Evolutionary conservation across 2,797 vertebrate species (phyloP), one percentile per base, ranked within the genome.

Genomic region (Pseudomugil gertrudae): DNA sequence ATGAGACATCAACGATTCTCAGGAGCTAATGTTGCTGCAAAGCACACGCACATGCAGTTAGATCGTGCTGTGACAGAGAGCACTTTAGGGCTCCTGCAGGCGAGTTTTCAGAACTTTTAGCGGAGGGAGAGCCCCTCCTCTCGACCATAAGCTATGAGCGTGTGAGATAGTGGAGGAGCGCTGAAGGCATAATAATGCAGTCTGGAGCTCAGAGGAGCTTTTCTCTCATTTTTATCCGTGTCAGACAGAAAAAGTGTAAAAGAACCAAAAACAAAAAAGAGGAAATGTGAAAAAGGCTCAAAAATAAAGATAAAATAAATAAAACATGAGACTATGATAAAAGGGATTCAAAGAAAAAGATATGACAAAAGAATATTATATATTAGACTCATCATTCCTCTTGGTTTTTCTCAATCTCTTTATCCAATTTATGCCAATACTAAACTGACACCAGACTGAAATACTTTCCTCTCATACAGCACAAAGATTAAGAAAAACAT

Each of bases 31-130:
- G 65, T 0, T 36, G 26, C 21, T 30, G 56, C 2, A 23, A 45
- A 8, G 33, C 66, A 48, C 38, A 55, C 33, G 11, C 13, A 24
- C 10, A 47, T 36, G 47, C 0, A 5, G 60, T 50, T 55, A 58
- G 66, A 72, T 64, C 59, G 70, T 50, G 51, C 19, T 43, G 60
- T 40, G 47, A 72, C 51, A 54, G 40, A 43, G 66, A 75, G 58
- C 36, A 57, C 72, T 69, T 21, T 19, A 1, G 52, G 72, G 52
- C 53, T 76, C 57, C 75, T 84, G 45, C 57, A 73, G 71, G 79
- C 57, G 2, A 45, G 47, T 59, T 68, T 72, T 80, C 19, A 68
- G 74, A 81, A 48, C 60, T 38, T 65, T 63, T 27, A 43, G 64
- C 67, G 7, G 2, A 67, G 21, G 0, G 72, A 52, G 27, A 53